A percentile compares a stretch with the other conserved stretches of the same genome.
These are phyloP conservation scores for Xiphophorus birchmanni DNA, from an alignment of 2,797 vertebrate species.

Conservation along the genomic window DNA sequence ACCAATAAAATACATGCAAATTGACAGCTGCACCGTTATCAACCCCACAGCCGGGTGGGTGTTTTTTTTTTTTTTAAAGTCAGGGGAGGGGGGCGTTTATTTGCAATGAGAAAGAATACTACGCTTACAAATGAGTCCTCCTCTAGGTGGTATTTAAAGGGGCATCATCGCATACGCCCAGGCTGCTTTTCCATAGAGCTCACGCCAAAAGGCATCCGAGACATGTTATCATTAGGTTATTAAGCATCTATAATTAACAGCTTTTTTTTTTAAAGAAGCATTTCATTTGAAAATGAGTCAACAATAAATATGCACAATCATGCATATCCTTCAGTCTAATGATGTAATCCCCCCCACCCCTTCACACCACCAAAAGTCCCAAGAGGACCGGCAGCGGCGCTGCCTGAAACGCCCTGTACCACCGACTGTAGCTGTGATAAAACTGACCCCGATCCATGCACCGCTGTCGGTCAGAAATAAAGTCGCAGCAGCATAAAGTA, in stretches of 20 bases:
- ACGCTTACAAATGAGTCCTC: conserved; percentile 44
- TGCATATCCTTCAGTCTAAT: conserved; percentile 62
- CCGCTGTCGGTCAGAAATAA: conserved; percentile 21
- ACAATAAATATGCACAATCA: conserved; percentile 61
- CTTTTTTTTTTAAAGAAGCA: background rate
- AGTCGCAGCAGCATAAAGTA: conserved; percentile 18
- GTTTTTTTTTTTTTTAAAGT: conserved; percentile 5
- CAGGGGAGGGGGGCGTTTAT: conserved; percentile 28
- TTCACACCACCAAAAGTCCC: conserved; percentile 48
- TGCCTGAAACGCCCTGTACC: conserved; percentile 74
- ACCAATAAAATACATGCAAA: conserved; percentile 73
- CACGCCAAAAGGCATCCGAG: conserved; percentile 25
- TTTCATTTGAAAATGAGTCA: background rate
- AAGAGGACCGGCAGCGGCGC: conserved; percentile 68
- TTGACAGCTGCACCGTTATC: conserved; percentile 76
- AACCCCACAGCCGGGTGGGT: conserved; percentile 60
- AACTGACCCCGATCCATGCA: conserved; percentile 21
- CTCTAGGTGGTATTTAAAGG: conserved; percentile 10
- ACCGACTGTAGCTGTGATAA: conserved; percentile 35
- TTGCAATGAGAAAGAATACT: conserved; percentile 51
- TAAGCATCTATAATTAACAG: background rate
- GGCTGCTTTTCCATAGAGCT: conserved; percentile 37
- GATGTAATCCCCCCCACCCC: conserved; percentile 78
- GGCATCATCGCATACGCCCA: conserved; percentile 67
- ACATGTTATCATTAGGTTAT: background rate